Evolutionary conservation across 2,113 vertebrate species (phyloP).

Genomic region (Numida meleagris): DNA sequence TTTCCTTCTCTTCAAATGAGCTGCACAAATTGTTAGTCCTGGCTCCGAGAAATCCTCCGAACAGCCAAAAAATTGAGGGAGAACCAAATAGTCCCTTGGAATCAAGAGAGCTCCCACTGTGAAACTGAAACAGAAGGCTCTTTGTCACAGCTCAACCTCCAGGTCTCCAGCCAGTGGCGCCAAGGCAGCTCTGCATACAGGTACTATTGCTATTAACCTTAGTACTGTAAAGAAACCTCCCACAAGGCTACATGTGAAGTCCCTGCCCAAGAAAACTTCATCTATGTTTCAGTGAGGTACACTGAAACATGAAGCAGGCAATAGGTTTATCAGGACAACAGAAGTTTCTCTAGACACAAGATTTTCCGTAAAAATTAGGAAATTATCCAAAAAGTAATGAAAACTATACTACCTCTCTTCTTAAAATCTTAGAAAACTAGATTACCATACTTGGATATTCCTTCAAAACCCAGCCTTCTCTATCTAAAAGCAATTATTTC

Average conservation of each 20-base stretch:
- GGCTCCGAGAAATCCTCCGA: background rate
- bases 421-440: background rate
- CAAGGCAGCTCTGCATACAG: background rate
- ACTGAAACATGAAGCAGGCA: background rate
- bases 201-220: background rate
- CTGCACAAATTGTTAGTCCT: background rate
- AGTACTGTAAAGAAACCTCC: background rate
- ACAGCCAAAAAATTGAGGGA: background rate
- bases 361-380: background rate
- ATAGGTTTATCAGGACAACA: background rate
- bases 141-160: background rate
- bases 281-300: background rate
- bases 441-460: background rate
- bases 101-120: background rate
- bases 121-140: background rate
- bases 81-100: background rate
- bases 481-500: background rate
- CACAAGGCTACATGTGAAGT: rapidly evolving
- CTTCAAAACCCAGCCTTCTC: background rate
- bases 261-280: background rate
- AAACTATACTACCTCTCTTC: background rate
- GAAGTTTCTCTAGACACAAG: background rate
- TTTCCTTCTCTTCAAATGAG: background rate
- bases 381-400: background rate
- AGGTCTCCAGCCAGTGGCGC: background rate